Evolutionary conservation across 1,140 invertebrate genomes (phyloP).

Genomic region (Orius laevigatus): DNA sequence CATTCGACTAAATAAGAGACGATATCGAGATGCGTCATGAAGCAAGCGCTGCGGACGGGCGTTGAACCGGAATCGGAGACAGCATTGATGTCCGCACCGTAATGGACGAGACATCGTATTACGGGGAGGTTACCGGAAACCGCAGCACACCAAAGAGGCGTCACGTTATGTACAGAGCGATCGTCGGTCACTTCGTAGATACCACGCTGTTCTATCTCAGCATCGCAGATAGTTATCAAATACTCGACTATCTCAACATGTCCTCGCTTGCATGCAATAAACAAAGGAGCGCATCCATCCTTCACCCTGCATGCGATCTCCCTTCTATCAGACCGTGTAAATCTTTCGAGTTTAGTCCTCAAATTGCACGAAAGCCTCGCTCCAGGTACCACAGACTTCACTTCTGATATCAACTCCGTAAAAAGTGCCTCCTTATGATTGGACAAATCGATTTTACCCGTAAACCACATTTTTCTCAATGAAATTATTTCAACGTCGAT

Average conservation of each 20-base stretch:
- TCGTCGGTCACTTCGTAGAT: conserved; percentile 54
- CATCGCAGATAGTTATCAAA: conserved; percentile 60
- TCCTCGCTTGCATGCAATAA: conserved; percentile 69
- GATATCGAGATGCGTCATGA: conserved; percentile 79
- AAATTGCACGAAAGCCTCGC: conserved; percentile 45
- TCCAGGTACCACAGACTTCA: conserved; percentile 46
- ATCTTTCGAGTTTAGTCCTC: conserved; percentile 43
- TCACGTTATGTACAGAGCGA: conserved; percentile 60
- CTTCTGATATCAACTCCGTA: conserved; percentile 48
- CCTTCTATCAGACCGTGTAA: conserved; percentile 35
- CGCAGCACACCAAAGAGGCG: conserved; percentile 83
- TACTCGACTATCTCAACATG: conserved; percentile 79
- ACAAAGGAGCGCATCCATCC: conserved; percentile 72
- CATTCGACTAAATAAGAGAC: conserved; percentile 54
- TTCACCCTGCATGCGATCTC: conserved; percentile 44
- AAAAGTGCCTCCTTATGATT: conserved; percentile 42
- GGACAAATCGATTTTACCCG: conserved; percentile 28
- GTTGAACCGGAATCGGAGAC: conserved; percentile 79
- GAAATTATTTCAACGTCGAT: too few species aligned
- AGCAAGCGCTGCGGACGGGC: conserved; percentile 76
- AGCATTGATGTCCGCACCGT: conserved; percentile 69
- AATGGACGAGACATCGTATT: conserved; percentile 56
- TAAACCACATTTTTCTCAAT: conserved; percentile 15
- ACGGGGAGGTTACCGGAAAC: conserved; percentile 69
- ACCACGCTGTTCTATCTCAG: conserved; percentile 71